These are phyloP conservation scores for Alectura lathami DNA, from an alignment of 2,113 vertebrate genomes.

Conservation along the genomic window DNA sequence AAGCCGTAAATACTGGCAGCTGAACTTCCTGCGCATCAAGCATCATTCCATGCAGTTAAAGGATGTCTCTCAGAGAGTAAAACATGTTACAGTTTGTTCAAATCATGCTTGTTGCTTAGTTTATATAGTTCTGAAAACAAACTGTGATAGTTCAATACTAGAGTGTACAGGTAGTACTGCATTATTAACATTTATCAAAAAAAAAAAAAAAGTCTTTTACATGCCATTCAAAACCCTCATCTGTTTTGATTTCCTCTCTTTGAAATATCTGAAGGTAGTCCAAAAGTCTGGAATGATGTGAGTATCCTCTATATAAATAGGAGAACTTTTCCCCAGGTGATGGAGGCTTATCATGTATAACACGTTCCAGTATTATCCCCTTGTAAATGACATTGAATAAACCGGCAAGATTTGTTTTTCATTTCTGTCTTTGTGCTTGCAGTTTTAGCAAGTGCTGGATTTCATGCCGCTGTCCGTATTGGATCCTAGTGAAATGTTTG, in stretches of 20 bases:
- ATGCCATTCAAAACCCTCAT: not conserved
- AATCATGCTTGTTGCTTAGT: not conserved
- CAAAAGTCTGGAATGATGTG: not conserved
- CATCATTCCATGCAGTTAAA: not conserved
- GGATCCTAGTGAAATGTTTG: not conserved
- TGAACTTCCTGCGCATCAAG: not conserved
- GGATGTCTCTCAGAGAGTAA: not conserved
- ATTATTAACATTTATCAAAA: not conserved
- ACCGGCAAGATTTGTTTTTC: not conserved
- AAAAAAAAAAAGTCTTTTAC: not conserved
- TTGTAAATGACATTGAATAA: not conserved
- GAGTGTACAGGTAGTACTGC: too few species aligned
- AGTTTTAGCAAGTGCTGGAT: not conserved
- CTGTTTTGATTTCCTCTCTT: not conserved
- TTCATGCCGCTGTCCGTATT: not conserved
- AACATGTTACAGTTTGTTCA: not conserved
- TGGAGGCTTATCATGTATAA: not conserved
- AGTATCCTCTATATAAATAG: fast-evolving
- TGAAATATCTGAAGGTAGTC: not conserved
- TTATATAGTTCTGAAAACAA: not conserved
- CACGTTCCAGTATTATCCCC: not conserved
- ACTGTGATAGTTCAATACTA: not conserved
- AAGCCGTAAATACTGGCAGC: not conserved
- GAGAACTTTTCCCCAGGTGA: not conserved
- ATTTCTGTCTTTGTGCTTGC: not conserved